These are phyloP conservation scores for Boleophthalmus pectinirostris DNA, from an alignment of 2,113 vertebrate genomes.

Conservation along the genomic window DNA sequence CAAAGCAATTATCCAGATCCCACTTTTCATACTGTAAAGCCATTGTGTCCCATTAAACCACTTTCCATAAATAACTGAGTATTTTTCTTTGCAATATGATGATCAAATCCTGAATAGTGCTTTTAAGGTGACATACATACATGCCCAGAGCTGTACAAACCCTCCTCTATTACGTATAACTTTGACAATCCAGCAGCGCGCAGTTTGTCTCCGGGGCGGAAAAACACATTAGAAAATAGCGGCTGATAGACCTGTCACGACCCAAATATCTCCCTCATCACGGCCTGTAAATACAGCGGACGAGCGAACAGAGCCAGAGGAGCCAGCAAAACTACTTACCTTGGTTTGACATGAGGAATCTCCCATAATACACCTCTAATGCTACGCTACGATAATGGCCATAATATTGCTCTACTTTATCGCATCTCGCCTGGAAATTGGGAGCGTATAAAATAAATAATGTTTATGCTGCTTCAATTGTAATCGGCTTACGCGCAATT, in stretches of 20 bases:
- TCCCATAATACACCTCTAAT: conserved; percentile 70
- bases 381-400: conserved; percentile 66
- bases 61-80: no score
- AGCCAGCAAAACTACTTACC: conserved; percentile 56
- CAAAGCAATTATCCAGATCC: no score
- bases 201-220: neutral
- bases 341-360: conserved; percentile 68
- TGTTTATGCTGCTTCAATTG: conserved; percentile 67
- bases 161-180: conserved; percentile 13
- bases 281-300: conserved; percentile 21
- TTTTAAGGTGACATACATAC: neutral
- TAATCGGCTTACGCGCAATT: conserved; percentile 81
- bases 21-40: no score
- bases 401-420: conserved; percentile 76
- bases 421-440: conserved; percentile 74
- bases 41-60: no score
- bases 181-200: conserved; percentile 1
- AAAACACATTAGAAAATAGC: conserved; percentile 20
- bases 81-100: no score
- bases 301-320: conserved; percentile 27
- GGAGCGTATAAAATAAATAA: conserved; percentile 80
- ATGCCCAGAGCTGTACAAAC: neutral
- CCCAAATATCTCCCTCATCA: conserved; percentile 34
- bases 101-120: neutral
- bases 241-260: conserved; percentile 21